Base-by-base conservation (phyloP, 1,140 invertebrate genomes). In the Drosophila sechellia region DNA sequence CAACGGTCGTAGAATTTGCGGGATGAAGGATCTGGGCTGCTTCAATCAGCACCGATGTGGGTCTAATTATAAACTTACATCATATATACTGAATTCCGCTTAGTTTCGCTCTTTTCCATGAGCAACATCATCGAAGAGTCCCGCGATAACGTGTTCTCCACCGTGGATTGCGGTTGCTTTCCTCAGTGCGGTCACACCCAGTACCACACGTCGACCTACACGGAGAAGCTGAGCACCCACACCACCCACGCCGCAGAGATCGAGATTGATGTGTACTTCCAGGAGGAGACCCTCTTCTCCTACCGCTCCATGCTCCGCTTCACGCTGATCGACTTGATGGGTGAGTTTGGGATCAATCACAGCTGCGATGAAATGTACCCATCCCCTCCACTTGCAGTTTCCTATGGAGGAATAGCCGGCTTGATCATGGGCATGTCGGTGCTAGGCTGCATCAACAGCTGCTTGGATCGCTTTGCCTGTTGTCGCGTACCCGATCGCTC, bases 81-180 rank as follows among this genome's bases (percentile, higher is more conserved):
- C 12, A 6, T 42, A 17, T 15, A n/a, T 45, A 4, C 11, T 45
- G 5, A 6, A n/a, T 45, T 10, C 5, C 42, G 5, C 42, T 25
- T 46, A 46, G 48, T 50, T 12, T 11, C 66, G 0, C 10, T 81
- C 0, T 86, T 81, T 25, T 80, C 78, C 17, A 86, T 90, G 80
- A 73, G 84, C 81, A 90, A 89, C 74, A 81, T 90, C 2, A 90
- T 90, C 15, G 85, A 90, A 27, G 77, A 90, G 66, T 81, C 85
- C 5, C 22, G 25, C 1, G 71, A 85, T 4, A 50, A 65, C 22
- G 4, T 61, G 4, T 90, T 90, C 5, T 65, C 60, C 11, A 90
- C 81, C 17, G 50, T 65, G 15, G 54, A 90, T 31, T 90, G 87
- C 12, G 49, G 78, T 12, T 90, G 87, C 37, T 90, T 66, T 68